Base-by-base conservation (phyloP, 2,797 vertebrate genomes). In the Poliocrania exsul region DNA sequence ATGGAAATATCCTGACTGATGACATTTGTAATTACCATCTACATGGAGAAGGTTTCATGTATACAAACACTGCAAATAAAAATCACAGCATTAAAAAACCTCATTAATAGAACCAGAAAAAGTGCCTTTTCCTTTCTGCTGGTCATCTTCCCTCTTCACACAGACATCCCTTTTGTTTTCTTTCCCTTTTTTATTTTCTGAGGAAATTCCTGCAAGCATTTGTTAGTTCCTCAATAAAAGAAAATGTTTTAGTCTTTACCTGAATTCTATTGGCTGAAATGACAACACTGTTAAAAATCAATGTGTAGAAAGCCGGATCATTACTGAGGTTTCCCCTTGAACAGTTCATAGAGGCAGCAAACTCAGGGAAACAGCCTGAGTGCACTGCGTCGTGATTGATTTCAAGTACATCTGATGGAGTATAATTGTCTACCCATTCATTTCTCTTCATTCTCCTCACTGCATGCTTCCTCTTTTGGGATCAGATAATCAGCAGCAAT, bases 381-480 rank as follows among this genome's bases (percentile, higher is more conserved):
- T 80, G 10, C 72, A 72, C 61, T 85, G 88, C 73, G 70, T 80
- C 1, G 1, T 47, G 82, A 96, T 72, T 88, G 84, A 93, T 90
- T 87, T 94, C 93, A 81, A 54, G 85, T 95, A 85, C 70, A n/a
- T 75, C 80, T 84, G 83, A 83, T 60, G 66, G 74, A 53, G 25
- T 72, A 66, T 92, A 86, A 79, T 77, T 62, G 66, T 74, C 64
- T 86, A 25, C 60, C 46, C 24, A 19, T 88, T 94, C 29, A 35
- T 93, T 94, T 91, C 42, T 95, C 79, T 60, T 92, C 47, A 57
- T 83, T 70, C 73, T 67, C 13, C 19, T 75, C 89, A 82, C 86
- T 74, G 40, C 38, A 26, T 66, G 56, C 50, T 58, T 65, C 69
- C 28, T 64, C 90, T 84, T 90, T 86, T 47, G 73, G 38, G 65